Evolutionary conservation across 1,140 invertebrate species (phyloP).

Genomic region (Harlomillsia oculata): DNA sequence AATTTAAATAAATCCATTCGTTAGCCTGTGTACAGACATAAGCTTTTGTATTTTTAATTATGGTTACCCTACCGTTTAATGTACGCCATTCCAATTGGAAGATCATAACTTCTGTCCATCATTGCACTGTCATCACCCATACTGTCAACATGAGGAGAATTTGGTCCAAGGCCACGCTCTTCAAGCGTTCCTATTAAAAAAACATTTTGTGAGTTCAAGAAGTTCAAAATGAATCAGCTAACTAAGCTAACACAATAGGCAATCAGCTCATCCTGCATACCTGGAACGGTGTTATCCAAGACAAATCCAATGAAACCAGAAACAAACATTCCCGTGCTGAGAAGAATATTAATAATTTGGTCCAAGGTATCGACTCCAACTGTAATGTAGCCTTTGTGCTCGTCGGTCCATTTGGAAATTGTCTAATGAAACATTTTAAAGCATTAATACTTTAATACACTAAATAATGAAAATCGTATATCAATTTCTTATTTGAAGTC

Average conservation of each 20-base stretch:
- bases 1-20: no score
- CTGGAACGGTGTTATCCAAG: conserved; percentile 75
- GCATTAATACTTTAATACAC: not conserved
- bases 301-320: conserved; percentile 68
- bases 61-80: conserved; percentile 14
- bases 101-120: conserved; percentile 17
- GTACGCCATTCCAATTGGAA: conserved; percentile 15
- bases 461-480: not conserved
- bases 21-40: no score
- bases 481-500: conserved; percentile 1
- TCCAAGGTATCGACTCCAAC: conserved; percentile 61
- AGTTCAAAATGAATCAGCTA: no score
- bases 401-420: conserved; percentile 63
- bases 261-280: conserved; percentile 42
- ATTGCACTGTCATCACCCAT: conserved; percentile 41
- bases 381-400: conserved; percentile 53
- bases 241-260: no score
- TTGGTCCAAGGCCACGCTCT: conserved; percentile 47
- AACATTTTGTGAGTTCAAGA: no score
- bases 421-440: conserved; percentile 42
- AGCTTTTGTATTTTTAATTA: no score
- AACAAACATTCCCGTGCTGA: conserved; percentile 75
- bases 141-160: conserved; percentile 39
- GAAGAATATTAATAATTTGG: conserved; percentile 63
- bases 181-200: conserved; percentile 3